A percentile compares a stretch with the other conserved stretches of the same genome.
These are phyloP conservation scores for Lerema accius DNA, from an alignment of 1,140 invertebrate genomes.

Conservation along the genomic window DNA sequence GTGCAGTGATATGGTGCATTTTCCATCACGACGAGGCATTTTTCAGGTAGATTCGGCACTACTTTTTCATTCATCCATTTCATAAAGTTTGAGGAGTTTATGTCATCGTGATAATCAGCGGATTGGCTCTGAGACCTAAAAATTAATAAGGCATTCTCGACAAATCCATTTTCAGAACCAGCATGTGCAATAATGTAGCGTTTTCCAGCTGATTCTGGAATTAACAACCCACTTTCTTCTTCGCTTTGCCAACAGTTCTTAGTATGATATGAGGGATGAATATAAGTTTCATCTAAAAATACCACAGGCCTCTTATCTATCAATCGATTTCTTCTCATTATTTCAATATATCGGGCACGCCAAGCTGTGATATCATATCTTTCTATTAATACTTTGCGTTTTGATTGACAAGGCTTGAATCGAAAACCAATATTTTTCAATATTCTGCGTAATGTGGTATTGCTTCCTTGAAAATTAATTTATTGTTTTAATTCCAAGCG, in stretches of 20 bases:
- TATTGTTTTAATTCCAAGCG: background rate
- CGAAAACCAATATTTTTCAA: slow-evolving; percentile 3
- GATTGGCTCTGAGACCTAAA: slow-evolving; percentile 18
- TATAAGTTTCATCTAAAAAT: slow-evolving; percentile 9
- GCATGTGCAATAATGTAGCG: slow-evolving; percentile 26
- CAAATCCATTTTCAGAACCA: slow-evolving; percentile 20
- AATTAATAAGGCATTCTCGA: slow-evolving; percentile 14
- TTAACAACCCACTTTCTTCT: no score
- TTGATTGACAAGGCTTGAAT: slow-evolving; percentile 1
- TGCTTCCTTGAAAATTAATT: background rate
- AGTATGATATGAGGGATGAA: background rate
- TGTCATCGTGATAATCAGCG: slow-evolving; percentile 44
- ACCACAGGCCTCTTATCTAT: background rate
- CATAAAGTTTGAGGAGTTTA: slow-evolving; percentile 33
- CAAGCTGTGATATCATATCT: no score
- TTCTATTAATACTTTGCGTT: no score
- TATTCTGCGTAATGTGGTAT: slow-evolving; percentile 1
- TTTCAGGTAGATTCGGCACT: slow-evolving; percentile 19
- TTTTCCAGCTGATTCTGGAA: background rate
- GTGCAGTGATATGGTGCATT: slow-evolving; percentile 19
- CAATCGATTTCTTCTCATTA: no score
- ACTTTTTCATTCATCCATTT: slow-evolving; percentile 28
- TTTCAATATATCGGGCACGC: no score
- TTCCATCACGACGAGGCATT: background rate
- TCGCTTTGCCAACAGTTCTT: slow-evolving; percentile 1